These are phyloP conservation scores for Mormyrus lacerda DNA, from an alignment of 2,113 vertebrate species.

Conservation along the genomic window DNA sequence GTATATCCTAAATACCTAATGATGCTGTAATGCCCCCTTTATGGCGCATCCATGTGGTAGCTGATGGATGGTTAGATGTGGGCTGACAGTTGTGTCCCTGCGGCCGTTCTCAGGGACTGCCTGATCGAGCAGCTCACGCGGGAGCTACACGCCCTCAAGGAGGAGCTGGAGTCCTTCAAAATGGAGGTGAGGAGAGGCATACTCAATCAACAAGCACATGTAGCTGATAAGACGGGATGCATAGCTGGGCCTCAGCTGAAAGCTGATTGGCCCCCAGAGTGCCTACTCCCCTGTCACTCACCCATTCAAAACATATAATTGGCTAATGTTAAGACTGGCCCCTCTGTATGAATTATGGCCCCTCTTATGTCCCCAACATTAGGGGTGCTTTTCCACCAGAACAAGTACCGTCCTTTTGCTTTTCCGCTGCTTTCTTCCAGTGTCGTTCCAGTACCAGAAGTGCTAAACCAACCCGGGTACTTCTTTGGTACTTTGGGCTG, in stretches of 20 bases:
- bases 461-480: no score
- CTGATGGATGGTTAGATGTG: no score
- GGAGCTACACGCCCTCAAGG: conserved; percentile 76
- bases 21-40: not conserved
- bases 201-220: not conserved
- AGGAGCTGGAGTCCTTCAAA: conserved; percentile 78
- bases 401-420: no score
- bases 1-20: not conserved
- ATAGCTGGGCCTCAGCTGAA: not conserved
- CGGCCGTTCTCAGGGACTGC: conserved; percentile 65
- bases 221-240: not conserved
- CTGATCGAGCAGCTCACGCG: conserved; percentile 79
- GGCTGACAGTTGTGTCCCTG: not conserved
- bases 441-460: no score
- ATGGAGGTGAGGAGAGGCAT: conserved; percentile 66
- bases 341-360: not conserved
- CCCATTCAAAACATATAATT: not conserved
- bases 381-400: not conserved
- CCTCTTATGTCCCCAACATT: not conserved
- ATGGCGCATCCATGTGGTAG: not conserved
- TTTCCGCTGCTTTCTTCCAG: no score
- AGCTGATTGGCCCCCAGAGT: not conserved
- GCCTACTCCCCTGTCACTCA: not conserved
- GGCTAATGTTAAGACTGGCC: not conserved
- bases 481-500: no score